Percentiles rank a stretch among this genome's conserved stretches.
Evolutionary conservation across 2,797 vertebrate species (phyloP).

Genomic region (Odontamblyopus lacepedii): DNA sequence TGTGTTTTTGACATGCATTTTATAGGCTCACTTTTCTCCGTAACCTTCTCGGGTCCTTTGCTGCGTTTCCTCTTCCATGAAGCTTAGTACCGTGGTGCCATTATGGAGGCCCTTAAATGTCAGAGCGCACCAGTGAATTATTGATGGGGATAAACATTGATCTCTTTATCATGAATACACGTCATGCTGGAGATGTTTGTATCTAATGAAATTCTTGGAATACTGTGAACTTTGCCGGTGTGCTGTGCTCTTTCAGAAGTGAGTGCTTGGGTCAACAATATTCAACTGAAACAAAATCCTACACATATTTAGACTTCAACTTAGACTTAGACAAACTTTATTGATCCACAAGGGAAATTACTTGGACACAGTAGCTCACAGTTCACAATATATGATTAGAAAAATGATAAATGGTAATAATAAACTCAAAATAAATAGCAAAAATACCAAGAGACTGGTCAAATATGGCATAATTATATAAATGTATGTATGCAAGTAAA

Average conservation of each 20-base stretch:
- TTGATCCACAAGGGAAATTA: too few species aligned
- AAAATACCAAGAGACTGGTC: too few species aligned
- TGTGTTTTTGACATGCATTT: conserved; percentile 7
- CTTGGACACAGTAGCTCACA: too few species aligned
- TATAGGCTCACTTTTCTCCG: conserved; percentile 7
- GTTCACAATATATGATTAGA: too few species aligned
- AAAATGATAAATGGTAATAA: too few species aligned
- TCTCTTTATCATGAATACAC: conserved; percentile 31
- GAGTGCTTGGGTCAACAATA: background rate
- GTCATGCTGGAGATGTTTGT: conserved; percentile 9
- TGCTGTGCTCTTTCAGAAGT: conserved; percentile 24
- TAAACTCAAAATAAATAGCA: too few species aligned
- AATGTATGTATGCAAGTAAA: too few species aligned
- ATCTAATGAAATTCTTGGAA: conserved; percentile 20
- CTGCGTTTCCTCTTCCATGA: conserved; percentile 26
- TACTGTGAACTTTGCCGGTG: conserved; percentile 1
- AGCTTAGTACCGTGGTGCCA: conserved; percentile 28
- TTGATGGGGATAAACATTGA: conserved; percentile 45
- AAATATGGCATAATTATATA: too few species aligned
- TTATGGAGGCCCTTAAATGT: conserved; percentile 56
- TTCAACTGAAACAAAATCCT: background rate
- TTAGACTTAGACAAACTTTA: too few species aligned
- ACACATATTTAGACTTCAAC: too few species aligned
- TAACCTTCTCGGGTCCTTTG: conserved; percentile 18
- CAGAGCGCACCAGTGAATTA: conserved; percentile 44